phyloP scores from a whole-genome alignment of 2,797 vertebrate genomes.

The Borostomias antarcticus region DNA sequence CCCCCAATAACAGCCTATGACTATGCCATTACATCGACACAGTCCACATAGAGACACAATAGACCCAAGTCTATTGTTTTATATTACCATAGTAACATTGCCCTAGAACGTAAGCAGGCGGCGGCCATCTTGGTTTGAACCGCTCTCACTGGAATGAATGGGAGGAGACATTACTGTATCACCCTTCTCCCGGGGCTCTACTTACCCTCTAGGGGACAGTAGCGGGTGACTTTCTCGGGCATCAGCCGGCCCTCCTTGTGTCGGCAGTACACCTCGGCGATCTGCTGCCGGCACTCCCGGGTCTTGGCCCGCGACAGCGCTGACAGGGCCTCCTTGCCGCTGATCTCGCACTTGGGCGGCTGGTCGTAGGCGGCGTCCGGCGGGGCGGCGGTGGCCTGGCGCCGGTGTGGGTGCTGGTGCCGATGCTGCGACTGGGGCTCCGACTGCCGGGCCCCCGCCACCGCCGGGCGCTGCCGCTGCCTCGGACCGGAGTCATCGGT shows the following conservation, averaged over 20 bases:
- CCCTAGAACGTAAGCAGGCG: too few species aligned
- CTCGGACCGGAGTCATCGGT: neutral
- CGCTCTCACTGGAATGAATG: too few species aligned
- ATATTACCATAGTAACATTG: too few species aligned
- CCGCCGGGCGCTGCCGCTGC: slow-evolving; percentile 46
- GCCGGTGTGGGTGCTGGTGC: slow-evolving; percentile 68
- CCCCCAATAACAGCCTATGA: neutral
- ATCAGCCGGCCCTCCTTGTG: slow-evolving; percentile 92
- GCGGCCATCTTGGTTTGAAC: too few species aligned
- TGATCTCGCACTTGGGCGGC: slow-evolving; percentile 89
- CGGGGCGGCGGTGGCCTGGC: slow-evolving; percentile 58
- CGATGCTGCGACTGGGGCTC: slow-evolving; percentile 64
- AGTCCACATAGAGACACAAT: too few species aligned
- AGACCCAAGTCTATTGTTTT: too few species aligned
- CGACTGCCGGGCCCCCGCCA: slow-evolving; percentile 49
- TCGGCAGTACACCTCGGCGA: slow-evolving; percentile 89
- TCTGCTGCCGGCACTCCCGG: slow-evolving; percentile 90
- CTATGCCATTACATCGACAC: neutral
- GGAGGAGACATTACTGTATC: too few species aligned
- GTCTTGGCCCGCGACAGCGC: slow-evolving; percentile 91
- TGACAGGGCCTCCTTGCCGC: slow-evolving; percentile 93
- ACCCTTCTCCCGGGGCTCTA: too few species aligned
- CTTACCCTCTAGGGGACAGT: slow-evolving; percentile 92
- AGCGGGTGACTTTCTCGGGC: slow-evolving; percentile 91
- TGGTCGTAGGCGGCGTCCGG: slow-evolving; percentile 85